Base-by-base conservation (phyloP, 2,888 invertebrate species). In the Drosophila dives region DNA sequence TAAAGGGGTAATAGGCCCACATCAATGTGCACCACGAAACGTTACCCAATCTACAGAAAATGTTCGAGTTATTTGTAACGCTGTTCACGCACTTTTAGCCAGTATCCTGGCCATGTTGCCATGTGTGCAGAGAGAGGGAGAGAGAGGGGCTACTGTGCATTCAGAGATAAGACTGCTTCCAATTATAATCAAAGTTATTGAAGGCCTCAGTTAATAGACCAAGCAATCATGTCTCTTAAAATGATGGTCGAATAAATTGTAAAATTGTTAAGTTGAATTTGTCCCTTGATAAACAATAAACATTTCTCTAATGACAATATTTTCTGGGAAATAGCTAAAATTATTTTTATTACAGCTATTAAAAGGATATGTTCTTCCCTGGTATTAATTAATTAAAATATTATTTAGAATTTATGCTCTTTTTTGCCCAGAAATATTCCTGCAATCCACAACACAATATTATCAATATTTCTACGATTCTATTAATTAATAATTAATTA, bases 61-160 rank as follows among this genome's bases (percentile, higher is more conserved):
- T 38, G 53, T 45, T 70, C 62, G 26, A 38, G 36, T 67, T 71
- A 80, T 68, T 81, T 80, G 79, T 64, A 70, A 61, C 70, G 58
- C 60, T 62, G 45, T 77, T 81, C 77, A 80, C 64, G 73, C 67
- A 77, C 58, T 77, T 63, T 54, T 64, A 64, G 50, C 72, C 77
- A 80, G 61, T 59, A 72, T 67, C 61, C 72, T 64, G 49, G 45
- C 62, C 65, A 66, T 38, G 48, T 56, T 58, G n/a, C 54, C 36
- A 45, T 34, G 29, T 23, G 29, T 26, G 51, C 48, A 49, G 1
- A 34, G 33, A 33, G 33, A 11, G 11, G 2, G 2, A 10, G n/a
- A n/a, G 40, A 11, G 15, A 20, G 26, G n/a, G 12, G 5, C 33
- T 29, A 32, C 12, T 33, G 29, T 12, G 36, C 32, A 15, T 51